These are phyloP conservation scores for Heteromyza rotundicornis DNA, from an alignment of 2,888 invertebrate genomes.

Conservation along the genomic window DNA sequence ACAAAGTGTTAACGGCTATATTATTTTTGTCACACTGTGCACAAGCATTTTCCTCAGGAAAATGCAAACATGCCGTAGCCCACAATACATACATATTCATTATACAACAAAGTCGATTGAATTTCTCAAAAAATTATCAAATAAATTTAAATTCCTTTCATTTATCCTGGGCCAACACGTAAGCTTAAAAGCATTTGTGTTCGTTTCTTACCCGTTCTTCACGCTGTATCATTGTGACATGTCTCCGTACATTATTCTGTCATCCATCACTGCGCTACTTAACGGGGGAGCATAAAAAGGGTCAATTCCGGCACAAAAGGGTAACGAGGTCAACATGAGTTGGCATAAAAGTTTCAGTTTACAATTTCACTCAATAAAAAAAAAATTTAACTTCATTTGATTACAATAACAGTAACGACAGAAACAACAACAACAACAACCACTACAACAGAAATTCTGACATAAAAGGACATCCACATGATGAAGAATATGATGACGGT, in stretches of 20 bases:
- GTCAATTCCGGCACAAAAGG: slow-evolving; percentile 39
- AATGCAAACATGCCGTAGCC: too few relatives aligned
- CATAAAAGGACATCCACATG: not conserved
- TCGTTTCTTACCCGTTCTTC: not conserved
- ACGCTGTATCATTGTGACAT: slow-evolving; percentile 33
- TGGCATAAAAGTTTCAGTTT: slow-evolving; percentile 49
- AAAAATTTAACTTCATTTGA: slow-evolving; percentile 43
- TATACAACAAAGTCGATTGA: too few relatives aligned
- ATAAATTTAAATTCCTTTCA: not conserved
- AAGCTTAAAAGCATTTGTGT: not conserved
- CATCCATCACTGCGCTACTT: slow-evolving; percentile 47
- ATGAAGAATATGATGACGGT: not conserved
- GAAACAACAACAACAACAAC: not conserved
- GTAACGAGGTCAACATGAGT: slow-evolving; percentile 57
- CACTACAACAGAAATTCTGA: not conserved
- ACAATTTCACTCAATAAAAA: slow-evolving; percentile 55
- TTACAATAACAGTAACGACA: slow-evolving; percentile 14
- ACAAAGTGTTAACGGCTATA: too few relatives aligned
- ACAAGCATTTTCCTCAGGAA: too few relatives aligned
- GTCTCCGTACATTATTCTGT: slow-evolving; percentile 52
- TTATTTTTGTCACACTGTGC: too few relatives aligned
- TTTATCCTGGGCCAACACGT: not conserved
- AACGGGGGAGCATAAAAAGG: slow-evolving; percentile 13
- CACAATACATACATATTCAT: too few relatives aligned
- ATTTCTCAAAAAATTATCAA: too few relatives aligned